phyloP scores from a whole-genome alignment of 2,113 vertebrate genomes.

The Shinisaurus crocodilurus region DNA sequence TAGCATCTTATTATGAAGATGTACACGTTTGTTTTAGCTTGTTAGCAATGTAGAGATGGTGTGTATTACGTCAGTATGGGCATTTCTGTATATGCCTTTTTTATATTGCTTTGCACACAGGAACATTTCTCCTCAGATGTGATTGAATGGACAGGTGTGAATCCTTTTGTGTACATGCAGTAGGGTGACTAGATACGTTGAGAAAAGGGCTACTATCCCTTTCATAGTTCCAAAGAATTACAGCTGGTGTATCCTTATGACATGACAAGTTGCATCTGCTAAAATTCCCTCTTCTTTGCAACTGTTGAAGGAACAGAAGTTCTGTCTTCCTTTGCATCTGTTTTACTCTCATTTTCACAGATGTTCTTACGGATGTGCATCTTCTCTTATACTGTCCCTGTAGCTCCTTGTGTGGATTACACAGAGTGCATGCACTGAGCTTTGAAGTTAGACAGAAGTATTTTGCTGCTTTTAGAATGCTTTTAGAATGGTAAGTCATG shows the following conservation, averaged over 20 bases:
- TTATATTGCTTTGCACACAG: background rate
- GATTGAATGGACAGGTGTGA: background rate
- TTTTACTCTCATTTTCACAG: background rate
- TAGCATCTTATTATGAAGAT: background rate
- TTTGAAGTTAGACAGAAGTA: background rate
- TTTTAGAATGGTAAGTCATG: rapidly evolving
- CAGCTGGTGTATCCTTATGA: rapidly evolving
- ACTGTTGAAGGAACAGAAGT: background rate
- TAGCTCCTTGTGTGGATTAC: rapidly evolving
- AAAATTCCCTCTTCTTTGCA: background rate
- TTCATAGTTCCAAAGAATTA: rapidly evolving
- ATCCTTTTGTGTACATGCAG: rapidly evolving
- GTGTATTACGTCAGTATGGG: rapidly evolving
- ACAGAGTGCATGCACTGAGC: rapidly evolving
- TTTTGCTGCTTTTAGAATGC: background rate
- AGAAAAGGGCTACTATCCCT: no score
- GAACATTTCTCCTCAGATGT: background rate
- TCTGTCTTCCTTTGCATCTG: background rate
- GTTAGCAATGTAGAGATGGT: background rate
- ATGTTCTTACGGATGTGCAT: background rate
- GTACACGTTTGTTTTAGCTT: background rate
- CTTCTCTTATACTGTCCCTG: background rate
- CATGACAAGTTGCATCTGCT: background rate
- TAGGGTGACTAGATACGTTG: background rate
- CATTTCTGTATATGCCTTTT: background rate